phyloP scores from a whole-genome alignment of 2,797 vertebrate genomes.

The Potorous gilbertii region DNA sequence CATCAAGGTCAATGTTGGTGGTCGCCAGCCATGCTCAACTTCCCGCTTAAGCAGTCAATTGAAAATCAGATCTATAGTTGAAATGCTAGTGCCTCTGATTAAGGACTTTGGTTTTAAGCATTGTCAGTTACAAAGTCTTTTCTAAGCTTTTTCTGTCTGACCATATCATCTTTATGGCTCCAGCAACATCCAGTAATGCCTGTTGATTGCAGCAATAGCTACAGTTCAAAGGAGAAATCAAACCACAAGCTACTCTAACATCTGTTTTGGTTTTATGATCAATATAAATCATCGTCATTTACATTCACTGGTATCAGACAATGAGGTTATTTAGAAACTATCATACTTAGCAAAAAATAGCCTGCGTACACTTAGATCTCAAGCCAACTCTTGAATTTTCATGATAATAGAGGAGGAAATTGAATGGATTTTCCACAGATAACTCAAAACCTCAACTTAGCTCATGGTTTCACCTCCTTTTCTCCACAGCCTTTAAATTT shows the following conservation, averaged over 20 bases:
- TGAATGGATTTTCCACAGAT: constrained; percentile 34
- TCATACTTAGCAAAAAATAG: constrained; percentile 46
- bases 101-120: neutral
- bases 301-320: constrained; percentile 53
- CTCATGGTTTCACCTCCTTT: constrained; percentile 6
- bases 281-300: constrained; percentile 60
- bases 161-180: constrained; percentile 64
- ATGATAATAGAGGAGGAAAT: constrained; percentile 28
- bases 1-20: neutral
- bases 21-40: neutral
- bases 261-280: constrained; percentile 75
- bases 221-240: constrained; percentile 72
- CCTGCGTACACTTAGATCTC: constrained; percentile 49
- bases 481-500: neutral
- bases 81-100: neutral
- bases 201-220: constrained; percentile 57
- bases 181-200: constrained; percentile 67
- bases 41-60: constrained; percentile 47
- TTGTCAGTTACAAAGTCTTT: constrained; percentile 15
- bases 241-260: constrained; percentile 56
- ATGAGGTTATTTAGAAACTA: constrained; percentile 71
- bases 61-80: constrained; percentile 45
- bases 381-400: constrained; percentile 39
- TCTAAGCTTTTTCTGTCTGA: constrained; percentile 56
- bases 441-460: constrained; percentile 36